Percentiles rank a stretch among this genome's conserved stretches.
Conservation (phyloP, 2,888 invertebrate species). For the Mesopsocus fuscifrons region DNA sequence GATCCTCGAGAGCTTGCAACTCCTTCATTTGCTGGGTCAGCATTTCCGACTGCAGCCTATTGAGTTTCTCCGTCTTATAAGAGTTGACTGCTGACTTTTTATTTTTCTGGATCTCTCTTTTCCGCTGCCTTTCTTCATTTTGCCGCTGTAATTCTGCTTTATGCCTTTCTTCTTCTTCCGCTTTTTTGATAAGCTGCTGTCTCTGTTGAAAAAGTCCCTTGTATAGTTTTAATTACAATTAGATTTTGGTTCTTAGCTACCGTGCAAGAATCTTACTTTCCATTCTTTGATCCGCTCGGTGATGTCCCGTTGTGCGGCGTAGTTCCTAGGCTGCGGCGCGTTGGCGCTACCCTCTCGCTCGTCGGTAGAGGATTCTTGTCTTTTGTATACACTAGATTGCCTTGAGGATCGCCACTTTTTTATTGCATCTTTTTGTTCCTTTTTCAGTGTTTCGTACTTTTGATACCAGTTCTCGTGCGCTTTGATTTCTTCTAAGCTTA, state of each 20-base stretch:
- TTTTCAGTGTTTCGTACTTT: slow-evolving; percentile 26
- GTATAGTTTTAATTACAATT: background rate
- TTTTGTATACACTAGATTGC: slow-evolving; percentile 11
- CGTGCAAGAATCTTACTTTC: slow-evolving; percentile 13
- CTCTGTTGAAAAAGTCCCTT: background rate
- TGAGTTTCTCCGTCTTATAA: slow-evolving; percentile 10
- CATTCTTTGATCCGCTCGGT: slow-evolving; percentile 14
- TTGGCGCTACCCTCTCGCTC: slow-evolving; percentile 2
- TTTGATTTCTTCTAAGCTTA: slow-evolving; percentile 23
- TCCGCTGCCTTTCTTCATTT: slow-evolving; percentile 7
- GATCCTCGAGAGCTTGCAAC: slow-evolving; percentile 10
- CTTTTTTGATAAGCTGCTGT: slow-evolving; percentile 8
- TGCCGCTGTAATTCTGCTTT: slow-evolving; percentile 3
- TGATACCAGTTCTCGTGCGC: slow-evolving; percentile 31
- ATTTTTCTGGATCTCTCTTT: slow-evolving; percentile 11
- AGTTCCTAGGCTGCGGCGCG: background rate
- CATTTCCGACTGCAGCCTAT: slow-evolving; percentile 7
- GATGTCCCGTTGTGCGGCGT: slow-evolving; percentile 9
- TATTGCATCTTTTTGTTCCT: slow-evolving; percentile 26
- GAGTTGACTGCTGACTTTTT: slow-evolving; percentile 9
- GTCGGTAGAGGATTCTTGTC: background rate
- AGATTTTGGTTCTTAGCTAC: background rate
- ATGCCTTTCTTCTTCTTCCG: slow-evolving; percentile 3
- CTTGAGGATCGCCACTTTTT: slow-evolving; percentile 26
- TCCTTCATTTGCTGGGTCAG: slow-evolving; percentile 11